Conservation (phyloP, 2,797 vertebrate species). For the Phalloptychus januarius region DNA sequence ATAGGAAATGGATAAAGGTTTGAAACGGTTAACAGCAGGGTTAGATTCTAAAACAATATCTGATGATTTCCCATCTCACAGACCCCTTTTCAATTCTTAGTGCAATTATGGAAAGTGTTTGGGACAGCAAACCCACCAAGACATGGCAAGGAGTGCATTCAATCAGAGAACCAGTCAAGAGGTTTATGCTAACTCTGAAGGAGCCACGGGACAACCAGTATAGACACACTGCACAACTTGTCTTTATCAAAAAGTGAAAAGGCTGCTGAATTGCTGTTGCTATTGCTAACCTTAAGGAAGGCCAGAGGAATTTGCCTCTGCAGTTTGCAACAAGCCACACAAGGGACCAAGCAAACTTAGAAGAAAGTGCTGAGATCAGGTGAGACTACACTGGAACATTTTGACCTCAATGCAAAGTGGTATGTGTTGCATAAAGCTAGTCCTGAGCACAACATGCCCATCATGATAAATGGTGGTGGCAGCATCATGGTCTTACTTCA, state of each 20-base stretch:
- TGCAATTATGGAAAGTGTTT: not conserved
- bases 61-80: not conserved
- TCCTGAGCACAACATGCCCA: not conserved
- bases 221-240: not conserved
- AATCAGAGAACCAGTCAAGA: not conserved
- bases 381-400: not conserved
- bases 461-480: not conserved
- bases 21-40: not conserved
- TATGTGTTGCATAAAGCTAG: not conserved
- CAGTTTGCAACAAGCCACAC: not conserved
- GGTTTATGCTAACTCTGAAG: not conserved
- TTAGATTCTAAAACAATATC: not conserved
- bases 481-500: not conserved
- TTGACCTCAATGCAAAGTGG: not conserved
- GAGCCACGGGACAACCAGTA: not conserved
- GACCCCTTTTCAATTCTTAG: not conserved
- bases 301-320: not conserved
- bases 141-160: not conserved
- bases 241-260: not conserved
- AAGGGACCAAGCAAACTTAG: not conserved
- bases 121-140: not conserved
- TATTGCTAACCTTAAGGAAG: not conserved
- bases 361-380: not conserved
- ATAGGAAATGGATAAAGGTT: not conserved
- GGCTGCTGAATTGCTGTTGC: not conserved